Percentiles rank a stretch among this genome's conserved stretches.
These are phyloP conservation scores for Wiebesia pumilae DNA, from an alignment of 1,140 invertebrate species.

Conservation along the genomic window DNA sequence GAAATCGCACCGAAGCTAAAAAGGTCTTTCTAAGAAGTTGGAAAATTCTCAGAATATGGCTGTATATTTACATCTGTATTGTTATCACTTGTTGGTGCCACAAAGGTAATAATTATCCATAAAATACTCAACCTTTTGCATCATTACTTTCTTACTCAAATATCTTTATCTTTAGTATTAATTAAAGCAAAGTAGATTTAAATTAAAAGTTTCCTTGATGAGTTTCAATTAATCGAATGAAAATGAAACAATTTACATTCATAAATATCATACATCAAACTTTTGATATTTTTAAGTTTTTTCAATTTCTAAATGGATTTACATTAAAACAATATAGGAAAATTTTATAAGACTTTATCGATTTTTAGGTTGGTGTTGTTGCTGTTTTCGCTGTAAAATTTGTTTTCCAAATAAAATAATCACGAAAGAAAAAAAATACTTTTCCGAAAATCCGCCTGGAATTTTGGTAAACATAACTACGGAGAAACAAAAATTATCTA, in stretches of 20 bases:
- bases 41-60: conserved; percentile 63
- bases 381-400: conserved; percentile 64
- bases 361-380: conserved; percentile 68
- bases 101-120: conserved; percentile 57
- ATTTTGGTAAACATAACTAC: conserved; percentile 49
- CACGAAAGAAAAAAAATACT: conserved; percentile 62
- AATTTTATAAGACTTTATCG: not conserved
- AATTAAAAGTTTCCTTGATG: not conserved
- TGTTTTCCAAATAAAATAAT: conserved; percentile 65
- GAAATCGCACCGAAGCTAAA: conserved; percentile 52
- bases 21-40: conserved; percentile 58
- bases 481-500: conserved; percentile 32
- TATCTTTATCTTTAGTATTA: conserved; percentile 17
- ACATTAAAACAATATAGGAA: too few species aligned
- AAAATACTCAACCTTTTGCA: too few species aligned
- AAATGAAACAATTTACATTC: too few species aligned
- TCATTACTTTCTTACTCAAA: not conserved
- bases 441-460: conserved; percentile 63
- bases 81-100: conserved; percentile 68
- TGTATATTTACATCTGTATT: conserved; percentile 63
- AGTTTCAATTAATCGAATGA: too few species aligned
- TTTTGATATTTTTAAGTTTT: too few species aligned
- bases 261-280: too few species aligned
- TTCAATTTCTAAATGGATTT: too few species aligned
- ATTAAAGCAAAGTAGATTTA: not conserved